Evolutionary conservation across 1,140 invertebrate species (phyloP).

Genomic region (Drosophila cardini): DNA sequence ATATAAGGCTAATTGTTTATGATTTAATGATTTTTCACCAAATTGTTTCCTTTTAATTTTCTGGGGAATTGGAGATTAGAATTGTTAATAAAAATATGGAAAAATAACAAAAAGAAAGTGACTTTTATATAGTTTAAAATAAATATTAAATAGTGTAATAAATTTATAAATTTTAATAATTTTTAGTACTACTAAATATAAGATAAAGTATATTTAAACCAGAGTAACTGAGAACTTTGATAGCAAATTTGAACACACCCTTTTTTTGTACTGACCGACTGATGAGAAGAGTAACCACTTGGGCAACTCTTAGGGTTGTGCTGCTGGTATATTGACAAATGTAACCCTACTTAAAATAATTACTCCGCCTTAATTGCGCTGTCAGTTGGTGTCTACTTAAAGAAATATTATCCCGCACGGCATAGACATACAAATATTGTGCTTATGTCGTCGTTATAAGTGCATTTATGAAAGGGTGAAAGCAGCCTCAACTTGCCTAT

Average conservation of each 20-base stretch:
- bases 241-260: not conserved
- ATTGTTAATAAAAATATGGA: too few species aligned
- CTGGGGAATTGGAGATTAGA: not conserved
- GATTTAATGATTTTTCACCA: slow-evolving; percentile 72
- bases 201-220: too few species aligned
- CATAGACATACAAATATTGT: slow-evolving; percentile 64
- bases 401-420: slow-evolving; percentile 78
- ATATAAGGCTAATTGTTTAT: slow-evolving; percentile 78
- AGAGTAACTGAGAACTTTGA: too few species aligned
- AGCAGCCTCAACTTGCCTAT: slow-evolving; percentile 12
- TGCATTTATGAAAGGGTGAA: slow-evolving; percentile 56
- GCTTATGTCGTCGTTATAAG: slow-evolving; percentile 37
- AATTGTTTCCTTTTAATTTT: slow-evolving; percentile 23
- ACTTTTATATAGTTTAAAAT: too few species aligned
- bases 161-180: too few species aligned
- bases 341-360: slow-evolving; percentile 83
- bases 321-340: slow-evolving; percentile 72
- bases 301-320: slow-evolving; percentile 30
- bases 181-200: too few species aligned
- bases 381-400: slow-evolving; percentile 82
- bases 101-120: too few species aligned
- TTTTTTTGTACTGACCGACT: slow-evolving; percentile 3
- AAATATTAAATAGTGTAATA: too few species aligned
- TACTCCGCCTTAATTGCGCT: slow-evolving; percentile 80
- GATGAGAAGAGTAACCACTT: slow-evolving; percentile 20